Conservation (phyloP, 2,888 invertebrate genomes). For the Caenorhabditis sp. region DNA sequence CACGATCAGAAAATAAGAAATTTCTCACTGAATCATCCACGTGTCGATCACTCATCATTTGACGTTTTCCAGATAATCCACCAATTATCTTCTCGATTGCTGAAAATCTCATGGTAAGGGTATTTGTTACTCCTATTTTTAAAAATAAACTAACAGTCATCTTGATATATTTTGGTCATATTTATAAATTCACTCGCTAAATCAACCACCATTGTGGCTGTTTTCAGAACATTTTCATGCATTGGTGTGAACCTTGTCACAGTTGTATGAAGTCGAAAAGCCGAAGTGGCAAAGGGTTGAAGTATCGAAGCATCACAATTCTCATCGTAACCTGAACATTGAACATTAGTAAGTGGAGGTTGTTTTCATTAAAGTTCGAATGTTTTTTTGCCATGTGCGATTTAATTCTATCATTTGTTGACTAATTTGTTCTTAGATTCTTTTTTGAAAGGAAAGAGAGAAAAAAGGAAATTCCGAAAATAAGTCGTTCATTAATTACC, state of each 20-base stretch:
- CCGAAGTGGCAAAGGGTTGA: slow-evolving; percentile 89
- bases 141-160: slow-evolving; percentile 6
- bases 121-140: slow-evolving; percentile 15
- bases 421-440: neutral
- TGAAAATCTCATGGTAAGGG: slow-evolving; percentile 10
- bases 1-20: slow-evolving; percentile 76
- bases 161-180: slow-evolving; percentile 42
- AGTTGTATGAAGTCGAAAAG: slow-evolving; percentile 80
- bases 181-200: slow-evolving; percentile 88
- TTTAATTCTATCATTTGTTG: neutral
- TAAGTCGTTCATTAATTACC: neutral
- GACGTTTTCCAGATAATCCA: slow-evolving; percentile 63
- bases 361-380: neutral
- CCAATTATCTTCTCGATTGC: slow-evolving; percentile 67
- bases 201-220: slow-evolving; percentile 48
- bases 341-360: too few species aligned
- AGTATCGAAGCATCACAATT: slow-evolving; percentile 88
- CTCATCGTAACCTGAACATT: slow-evolving; percentile 6
- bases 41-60: slow-evolving; percentile 68
- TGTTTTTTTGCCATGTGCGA: neutral
- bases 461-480: neutral
- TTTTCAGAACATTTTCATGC: slow-evolving; percentile 9
- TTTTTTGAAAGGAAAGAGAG: neutral
- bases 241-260: slow-evolving; percentile 40
- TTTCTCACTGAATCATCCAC: slow-evolving; percentile 53